phyloP scores from a whole-genome alignment of 2,797 vertebrate species.

The Pampus argenteus region DNA sequence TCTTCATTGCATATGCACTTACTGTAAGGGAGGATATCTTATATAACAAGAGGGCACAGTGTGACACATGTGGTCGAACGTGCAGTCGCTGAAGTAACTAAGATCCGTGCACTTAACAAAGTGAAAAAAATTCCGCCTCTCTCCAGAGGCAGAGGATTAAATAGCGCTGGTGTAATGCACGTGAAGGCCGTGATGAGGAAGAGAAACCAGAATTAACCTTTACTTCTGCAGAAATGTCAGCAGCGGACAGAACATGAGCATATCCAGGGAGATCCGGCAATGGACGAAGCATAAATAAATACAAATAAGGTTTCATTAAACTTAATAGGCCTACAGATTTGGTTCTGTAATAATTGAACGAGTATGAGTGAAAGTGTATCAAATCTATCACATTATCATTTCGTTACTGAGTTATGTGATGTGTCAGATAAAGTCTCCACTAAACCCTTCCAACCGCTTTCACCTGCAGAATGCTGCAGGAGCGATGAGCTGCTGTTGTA shows the following conservation, averaged over 20 bases:
- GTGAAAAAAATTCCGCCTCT: background rate
- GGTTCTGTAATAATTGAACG: background rate
- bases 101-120: background rate
- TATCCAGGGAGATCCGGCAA: background rate
- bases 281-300: background rate
- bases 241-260: background rate
- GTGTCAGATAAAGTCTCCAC: background rate
- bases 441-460: background rate
- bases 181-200: background rate
- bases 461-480: background rate
- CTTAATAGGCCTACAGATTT: background rate
- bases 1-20: too few relatives aligned
- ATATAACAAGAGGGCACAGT: too few relatives aligned
- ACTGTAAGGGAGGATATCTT: too few relatives aligned
- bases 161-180: background rate
- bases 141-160: too few relatives aligned
- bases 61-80: background rate
- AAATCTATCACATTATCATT: background rate
- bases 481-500: conserved; percentile 18
- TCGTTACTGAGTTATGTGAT: background rate
- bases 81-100: background rate
- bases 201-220: background rate
- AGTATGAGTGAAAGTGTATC: too few relatives aligned
- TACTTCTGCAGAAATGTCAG: background rate
- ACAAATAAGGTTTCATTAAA: background rate